phyloP scores from a whole-genome alignment of 2,888 invertebrate genomes.

The Polymixis lichenea region DNA sequence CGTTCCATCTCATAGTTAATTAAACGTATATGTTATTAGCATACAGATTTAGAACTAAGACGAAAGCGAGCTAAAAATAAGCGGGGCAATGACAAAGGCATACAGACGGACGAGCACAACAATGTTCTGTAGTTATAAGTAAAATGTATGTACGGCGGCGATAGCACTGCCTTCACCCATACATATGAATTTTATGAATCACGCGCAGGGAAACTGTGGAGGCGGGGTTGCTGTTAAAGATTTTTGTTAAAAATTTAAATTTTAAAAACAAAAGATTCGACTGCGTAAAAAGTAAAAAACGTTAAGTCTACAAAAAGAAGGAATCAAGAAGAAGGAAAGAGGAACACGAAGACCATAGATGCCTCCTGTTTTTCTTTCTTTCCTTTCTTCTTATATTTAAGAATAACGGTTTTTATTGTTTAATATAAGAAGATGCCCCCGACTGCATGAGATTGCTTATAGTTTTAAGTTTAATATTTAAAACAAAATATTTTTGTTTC shows the following conservation, averaged over 20 bases:
- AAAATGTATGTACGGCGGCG: conserved; percentile 83
- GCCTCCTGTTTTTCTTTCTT: too few species aligned
- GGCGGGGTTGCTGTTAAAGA: conserved; percentile 52
- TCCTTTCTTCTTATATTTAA: too few species aligned
- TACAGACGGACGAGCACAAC: conserved; percentile 71
- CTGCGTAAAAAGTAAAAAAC: too few species aligned
- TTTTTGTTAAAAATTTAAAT: conserved; percentile 3
- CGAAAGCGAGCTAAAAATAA: conserved; percentile 61
- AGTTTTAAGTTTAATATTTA: too few species aligned
- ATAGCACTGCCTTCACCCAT: conserved; percentile 84
- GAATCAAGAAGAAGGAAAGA: too few species aligned
- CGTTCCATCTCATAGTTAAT: conserved; percentile 48
- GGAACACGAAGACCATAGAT: too few species aligned
- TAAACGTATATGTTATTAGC: conserved; percentile 52
- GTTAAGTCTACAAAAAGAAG: too few species aligned
- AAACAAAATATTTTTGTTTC: too few species aligned
- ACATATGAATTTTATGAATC: conserved; percentile 89
- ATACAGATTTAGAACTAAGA: conserved; percentile 61
- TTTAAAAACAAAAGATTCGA: too few species aligned
- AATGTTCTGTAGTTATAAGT: conserved; percentile 85
- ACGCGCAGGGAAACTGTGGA: conserved; percentile 72
- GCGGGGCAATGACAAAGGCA: conserved; percentile 65
- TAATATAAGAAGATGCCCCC: too few species aligned
- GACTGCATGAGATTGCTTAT: too few species aligned
- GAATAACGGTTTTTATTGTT: not conserved